Percentiles rank a stretch among this genome's conserved stretches.
phyloP scores from a whole-genome alignment of 30 jellyfish, hydroid and myxozoan genomes.

The Hydra vulgaris region DNA sequence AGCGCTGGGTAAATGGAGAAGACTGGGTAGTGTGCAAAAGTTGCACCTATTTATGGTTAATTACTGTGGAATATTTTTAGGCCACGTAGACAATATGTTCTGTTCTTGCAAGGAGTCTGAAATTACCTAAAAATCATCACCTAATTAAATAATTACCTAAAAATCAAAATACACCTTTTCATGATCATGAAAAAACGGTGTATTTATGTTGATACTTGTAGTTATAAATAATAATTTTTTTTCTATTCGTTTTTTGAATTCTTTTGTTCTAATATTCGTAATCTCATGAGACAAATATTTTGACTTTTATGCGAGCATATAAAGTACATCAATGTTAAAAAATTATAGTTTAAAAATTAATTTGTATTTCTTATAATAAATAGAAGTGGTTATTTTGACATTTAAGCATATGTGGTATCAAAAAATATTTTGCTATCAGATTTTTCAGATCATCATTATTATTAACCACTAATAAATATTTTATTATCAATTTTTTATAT shows the following conservation, averaged over 20 bases:
- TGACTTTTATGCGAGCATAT: background rate
- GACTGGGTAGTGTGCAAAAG: background rate
- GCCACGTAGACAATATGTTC: too few relatives aligned
- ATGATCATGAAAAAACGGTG: too few relatives aligned
- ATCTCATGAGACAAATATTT: background rate
- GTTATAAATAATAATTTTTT: too few relatives aligned
- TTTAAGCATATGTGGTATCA: background rate
- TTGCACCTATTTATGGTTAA: background rate
- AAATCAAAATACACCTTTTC: background rate
- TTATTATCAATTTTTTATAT: too few relatives aligned
- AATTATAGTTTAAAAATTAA: background rate
- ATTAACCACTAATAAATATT: background rate
- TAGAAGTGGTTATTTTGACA: background rate
- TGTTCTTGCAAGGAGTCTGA: background rate
- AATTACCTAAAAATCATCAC: too few relatives aligned
- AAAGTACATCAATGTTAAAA: background rate
- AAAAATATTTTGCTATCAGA: background rate
- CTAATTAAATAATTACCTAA: too few relatives aligned
- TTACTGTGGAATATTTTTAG: too few relatives aligned
- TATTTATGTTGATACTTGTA: too few relatives aligned
- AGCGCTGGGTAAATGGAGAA: too few relatives aligned
- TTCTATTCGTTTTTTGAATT: background rate
- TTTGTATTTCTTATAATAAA: background rate
- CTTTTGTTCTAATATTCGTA: background rate
- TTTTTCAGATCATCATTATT: background rate